Percentiles rank a stretch among this genome's conserved stretches.
Evolutionary conservation across 2,113 vertebrate species (phyloP).

Genomic region (Neolamprologus tretocephalus): DNA sequence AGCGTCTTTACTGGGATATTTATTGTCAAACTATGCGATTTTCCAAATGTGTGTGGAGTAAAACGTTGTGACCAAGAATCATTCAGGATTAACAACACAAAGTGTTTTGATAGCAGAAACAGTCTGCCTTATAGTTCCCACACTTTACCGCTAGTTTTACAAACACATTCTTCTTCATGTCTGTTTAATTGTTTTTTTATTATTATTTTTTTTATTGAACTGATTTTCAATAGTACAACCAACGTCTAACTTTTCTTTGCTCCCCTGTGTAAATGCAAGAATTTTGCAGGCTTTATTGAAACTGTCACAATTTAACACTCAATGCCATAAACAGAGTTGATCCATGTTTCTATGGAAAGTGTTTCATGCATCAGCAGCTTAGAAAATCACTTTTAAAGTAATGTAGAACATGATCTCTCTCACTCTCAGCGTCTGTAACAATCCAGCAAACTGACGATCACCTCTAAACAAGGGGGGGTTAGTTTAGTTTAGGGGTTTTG

Average conservation of each 20-base stretch:
- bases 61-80: accelerated
- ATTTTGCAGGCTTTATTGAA: neutral
- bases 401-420: neutral
- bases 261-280: accelerated
- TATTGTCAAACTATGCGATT: accelerated
- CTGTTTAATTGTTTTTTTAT: neutral
- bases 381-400: neutral
- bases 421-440: accelerated
- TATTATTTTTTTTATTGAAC: neutral
- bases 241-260: neutral
- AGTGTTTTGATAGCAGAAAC: neutral
- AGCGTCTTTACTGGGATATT: neutral
- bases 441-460: accelerated
- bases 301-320: neutral
- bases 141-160: accelerated
- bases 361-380: neutral
- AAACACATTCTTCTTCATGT: neutral
- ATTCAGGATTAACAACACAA: neutral
- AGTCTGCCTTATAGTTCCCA: neutral
- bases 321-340: accelerated
- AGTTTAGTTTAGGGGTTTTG: neutral
- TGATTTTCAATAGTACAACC: neutral
- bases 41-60: neutral
- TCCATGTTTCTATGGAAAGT: neutral
- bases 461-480: neutral